Evolutionary conservation across 2,797 vertebrate species (phyloP).

Genomic region (Malacoctenus gilli): DNA sequence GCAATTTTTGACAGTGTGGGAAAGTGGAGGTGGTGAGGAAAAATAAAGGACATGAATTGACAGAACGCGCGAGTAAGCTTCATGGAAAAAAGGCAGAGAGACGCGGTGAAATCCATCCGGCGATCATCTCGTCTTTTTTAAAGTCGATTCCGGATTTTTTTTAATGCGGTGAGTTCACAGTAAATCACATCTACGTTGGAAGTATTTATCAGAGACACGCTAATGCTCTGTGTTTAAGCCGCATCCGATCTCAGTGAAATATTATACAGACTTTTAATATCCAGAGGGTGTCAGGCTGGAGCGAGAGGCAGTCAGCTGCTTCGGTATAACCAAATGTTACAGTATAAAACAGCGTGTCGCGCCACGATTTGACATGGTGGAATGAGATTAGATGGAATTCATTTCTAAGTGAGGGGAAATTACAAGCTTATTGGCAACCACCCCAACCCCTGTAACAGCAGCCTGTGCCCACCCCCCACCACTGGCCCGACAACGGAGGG

Average conservation of each 20-base stretch:
- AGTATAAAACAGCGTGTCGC: constrained; percentile 83
- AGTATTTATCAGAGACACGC: constrained; percentile 82
- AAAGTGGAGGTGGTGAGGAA: no score
- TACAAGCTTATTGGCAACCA: constrained; percentile 75
- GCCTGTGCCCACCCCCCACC: constrained; percentile 48
- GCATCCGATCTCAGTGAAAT: constrained; percentile 80
- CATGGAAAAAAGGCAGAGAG: constrained; percentile 3
- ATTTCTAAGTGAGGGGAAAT: constrained; percentile 86
- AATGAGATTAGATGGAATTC: constrained; percentile 87
- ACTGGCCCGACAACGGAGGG: constrained; percentile 65
- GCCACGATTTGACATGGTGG: constrained; percentile 83
- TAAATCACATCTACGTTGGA: constrained; percentile 65
- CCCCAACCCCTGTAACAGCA: constrained; percentile 36
- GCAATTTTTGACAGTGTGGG: no score
- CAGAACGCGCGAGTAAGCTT: not conserved
- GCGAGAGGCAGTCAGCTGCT: constrained; percentile 79
- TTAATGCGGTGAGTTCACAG: constrained; percentile 42
- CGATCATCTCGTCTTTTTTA: constrained; percentile 55
- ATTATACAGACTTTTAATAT: constrained; percentile 83
- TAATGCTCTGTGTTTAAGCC: constrained; percentile 86
- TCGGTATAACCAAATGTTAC: constrained; percentile 85
- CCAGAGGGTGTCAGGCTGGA: constrained; percentile 80
- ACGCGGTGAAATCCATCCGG: constrained; percentile 40
- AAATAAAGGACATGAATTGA: not conserved
- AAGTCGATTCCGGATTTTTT: constrained; percentile 60